Percentiles rank a stretch among this genome's conserved stretches.
Conservation (phyloP, 37 sponge, comb jelly and placozoan species). For the Diacarnus erythraeanus region DNA sequence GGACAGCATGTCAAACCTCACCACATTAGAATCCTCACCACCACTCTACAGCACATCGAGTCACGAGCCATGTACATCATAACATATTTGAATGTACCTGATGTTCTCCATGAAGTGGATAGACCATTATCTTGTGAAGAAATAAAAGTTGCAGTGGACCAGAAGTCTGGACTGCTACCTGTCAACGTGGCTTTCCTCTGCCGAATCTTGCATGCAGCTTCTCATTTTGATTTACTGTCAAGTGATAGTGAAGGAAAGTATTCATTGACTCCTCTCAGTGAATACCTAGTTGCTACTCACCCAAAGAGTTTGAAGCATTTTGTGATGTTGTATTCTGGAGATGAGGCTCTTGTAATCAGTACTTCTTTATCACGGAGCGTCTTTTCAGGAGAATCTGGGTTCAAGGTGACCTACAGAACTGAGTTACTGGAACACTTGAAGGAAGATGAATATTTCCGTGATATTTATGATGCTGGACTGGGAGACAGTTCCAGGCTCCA, state of each 20-base stretch:
- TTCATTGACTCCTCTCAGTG: slow-evolving; percentile 60
- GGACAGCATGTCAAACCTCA: slow-evolving; percentile 73
- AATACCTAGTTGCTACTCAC: slow-evolving; percentile 64
- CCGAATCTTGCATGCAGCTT: slow-evolving; percentile 69
- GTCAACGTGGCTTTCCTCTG: slow-evolving; percentile 64
- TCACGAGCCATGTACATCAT: slow-evolving; percentile 73
- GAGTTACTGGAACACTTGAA: slow-evolving; percentile 65
- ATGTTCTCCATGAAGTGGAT: slow-evolving; percentile 36
- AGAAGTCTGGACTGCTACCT: slow-evolving; percentile 32
- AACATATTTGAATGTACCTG: slow-evolving; percentile 58
- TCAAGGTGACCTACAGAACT: slow-evolving; percentile 68
- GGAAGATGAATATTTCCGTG: slow-evolving; percentile 38
- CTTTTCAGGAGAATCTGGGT: slow-evolving; percentile 66
- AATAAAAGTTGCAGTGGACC: slow-evolving; percentile 53
- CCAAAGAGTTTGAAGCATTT: slow-evolving; percentile 73
- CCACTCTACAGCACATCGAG: slow-evolving; percentile 64
- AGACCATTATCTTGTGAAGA: slow-evolving; percentile 70
- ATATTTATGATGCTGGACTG: slow-evolving; percentile 48
- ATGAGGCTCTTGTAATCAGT: slow-evolving; percentile 70
- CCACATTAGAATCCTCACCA: slow-evolving; percentile 68
- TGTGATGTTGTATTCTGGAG: slow-evolving; percentile 72
- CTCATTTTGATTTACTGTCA: slow-evolving; percentile 72
- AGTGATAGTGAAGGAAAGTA: slow-evolving; percentile 51
- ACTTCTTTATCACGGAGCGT: slow-evolving; percentile 69
- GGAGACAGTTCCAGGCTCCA: slow-evolving; percentile 48